Evolutionary conservation across 2,113 vertebrate species (phyloP).

Genomic region (Rhynchomys soricoides): DNA sequence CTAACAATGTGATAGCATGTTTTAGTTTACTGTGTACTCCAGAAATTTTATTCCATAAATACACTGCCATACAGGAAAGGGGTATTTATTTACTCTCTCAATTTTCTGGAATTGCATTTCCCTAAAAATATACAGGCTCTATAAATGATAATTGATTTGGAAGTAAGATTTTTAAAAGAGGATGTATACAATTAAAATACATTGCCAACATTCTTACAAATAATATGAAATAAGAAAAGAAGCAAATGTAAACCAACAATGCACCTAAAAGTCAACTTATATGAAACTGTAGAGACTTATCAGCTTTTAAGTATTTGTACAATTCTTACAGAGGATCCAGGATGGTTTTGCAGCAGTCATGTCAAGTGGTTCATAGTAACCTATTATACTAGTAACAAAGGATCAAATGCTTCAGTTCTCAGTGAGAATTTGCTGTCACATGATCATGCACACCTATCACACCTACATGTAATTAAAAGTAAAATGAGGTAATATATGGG

Average conservation of each 20-base stretch:
- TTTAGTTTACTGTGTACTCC: neutral
- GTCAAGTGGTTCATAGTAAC: neutral
- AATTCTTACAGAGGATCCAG: neutral
- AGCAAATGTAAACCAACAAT: neutral
- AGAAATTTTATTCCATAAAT: neutral
- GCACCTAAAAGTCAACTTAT: neutral
- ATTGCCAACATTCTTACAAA: neutral
- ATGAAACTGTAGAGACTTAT: neutral
- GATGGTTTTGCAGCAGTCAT: neutral
- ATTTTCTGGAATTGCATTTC: neutral
- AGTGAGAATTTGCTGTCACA: neutral
- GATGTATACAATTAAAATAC: neutral
- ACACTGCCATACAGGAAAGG: neutral
- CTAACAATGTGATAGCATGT: slow-evolving; percentile 7
- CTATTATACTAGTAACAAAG: neutral
- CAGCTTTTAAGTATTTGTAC: neutral
- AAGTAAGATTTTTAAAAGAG: neutral
- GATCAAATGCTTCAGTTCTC: neutral
- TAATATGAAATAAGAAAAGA: neutral
- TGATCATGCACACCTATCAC: neutral
- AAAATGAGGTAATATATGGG: neutral
- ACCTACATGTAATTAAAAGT: neutral
- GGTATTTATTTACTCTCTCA: neutral
- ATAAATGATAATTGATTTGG: neutral
- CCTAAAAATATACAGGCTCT: neutral